Base-by-base conservation (phyloP, 2,113 vertebrate species). In the Crotalus tigris region DNA sequence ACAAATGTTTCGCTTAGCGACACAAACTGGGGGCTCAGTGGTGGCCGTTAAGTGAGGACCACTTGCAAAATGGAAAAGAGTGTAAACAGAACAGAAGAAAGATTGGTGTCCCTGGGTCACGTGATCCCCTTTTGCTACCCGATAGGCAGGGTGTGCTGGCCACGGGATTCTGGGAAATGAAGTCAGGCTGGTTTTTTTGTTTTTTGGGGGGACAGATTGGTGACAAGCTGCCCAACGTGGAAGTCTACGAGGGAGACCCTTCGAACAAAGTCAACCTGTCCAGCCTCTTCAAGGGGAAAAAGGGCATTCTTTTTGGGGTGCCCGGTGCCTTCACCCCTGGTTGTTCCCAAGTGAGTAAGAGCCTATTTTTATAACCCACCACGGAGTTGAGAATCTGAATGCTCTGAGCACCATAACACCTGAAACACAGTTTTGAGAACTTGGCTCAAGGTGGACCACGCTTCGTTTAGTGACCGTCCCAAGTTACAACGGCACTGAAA, bases 321-420 rank as follows among this genome's bases (percentile, higher is more conserved):
- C 98, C 99, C 0, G 98, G 99, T n/a, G 99, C 99, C 0, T 99
- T 98, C 59, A 99, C 98, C 0, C 98, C 98, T 0, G 98, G 98
- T 46, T 99, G 99, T 92, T 98, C 98, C 92, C 98, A 99, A 97
- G 98, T 98, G 93, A 96, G 96, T 92, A 55, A 46, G 33, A 26
- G 6, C 19, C 15, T 21, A 0, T 8, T 81, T 61, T 44, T 1
- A 39, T 15, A 39, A 21, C 19, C 75, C 17, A 0, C 5, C 33
- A 21, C 55, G 0, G 75, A 44, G 39, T 44, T 81, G 75, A 8
- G 39, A 10, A 81, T 21, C 21, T 19, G 33, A 44, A 33, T 15
- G 64, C 1, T 61, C 51, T 1, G 33, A 6, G 51, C 53, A 3
- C 33, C 17, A 10, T 4, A 23, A 33, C 57, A 4, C 9, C 1